Evolutionary conservation across 2,888 invertebrate genomes (phyloP).

Genomic region (Drosophila falleni): DNA sequence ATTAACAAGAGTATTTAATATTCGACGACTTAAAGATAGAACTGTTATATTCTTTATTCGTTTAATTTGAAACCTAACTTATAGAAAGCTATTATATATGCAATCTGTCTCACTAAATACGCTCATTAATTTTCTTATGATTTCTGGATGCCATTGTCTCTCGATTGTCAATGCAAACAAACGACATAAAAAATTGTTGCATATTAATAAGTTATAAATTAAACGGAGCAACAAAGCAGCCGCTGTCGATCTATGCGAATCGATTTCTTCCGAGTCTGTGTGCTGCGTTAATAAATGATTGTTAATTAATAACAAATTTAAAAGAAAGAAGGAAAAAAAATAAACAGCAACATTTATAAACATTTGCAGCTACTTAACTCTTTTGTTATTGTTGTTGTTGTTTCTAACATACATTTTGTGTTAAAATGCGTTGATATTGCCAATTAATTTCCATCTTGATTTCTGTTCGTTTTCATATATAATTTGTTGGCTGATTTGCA

Average conservation of each 20-base stretch:
- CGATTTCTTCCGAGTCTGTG: slow-evolving; percentile 59
- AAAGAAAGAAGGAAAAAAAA: slow-evolving; percentile 18
- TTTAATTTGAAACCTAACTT: slow-evolving; percentile 1
- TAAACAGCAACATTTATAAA: slow-evolving; percentile 47
- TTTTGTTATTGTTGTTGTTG: slow-evolving; percentile 35
- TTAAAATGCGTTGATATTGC: slow-evolving; percentile 75
- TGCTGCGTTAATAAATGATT: slow-evolving; percentile 66
- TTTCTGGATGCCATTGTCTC: slow-evolving; percentile 39
- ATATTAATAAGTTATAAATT: slow-evolving; percentile 72
- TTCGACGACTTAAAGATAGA: neutral
- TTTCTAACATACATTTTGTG: slow-evolving; percentile 64
- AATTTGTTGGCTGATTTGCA: slow-evolving; percentile 68
- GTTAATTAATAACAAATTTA: slow-evolving; percentile 78
- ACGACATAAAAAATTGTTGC: slow-evolving; percentile 54
- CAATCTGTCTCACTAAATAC: slow-evolving; percentile 49
- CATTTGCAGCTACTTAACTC: slow-evolving; percentile 43
- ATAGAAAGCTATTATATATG: slow-evolving; percentile 24
- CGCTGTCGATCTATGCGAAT: slow-evolving; percentile 31
- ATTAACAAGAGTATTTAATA: neutral
- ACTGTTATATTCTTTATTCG: neutral
- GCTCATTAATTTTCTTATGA: slow-evolving; percentile 41
- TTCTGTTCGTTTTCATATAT: slow-evolving; percentile 52
- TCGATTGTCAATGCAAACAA: slow-evolving; percentile 26
- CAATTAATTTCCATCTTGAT: slow-evolving; percentile 72
- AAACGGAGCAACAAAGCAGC: slow-evolving; percentile 58